Percentiles rank a stretch among this genome's conserved stretches.
Conservation (phyloP, 2,797 vertebrate species). For the Discoglossus pictus region DNA sequence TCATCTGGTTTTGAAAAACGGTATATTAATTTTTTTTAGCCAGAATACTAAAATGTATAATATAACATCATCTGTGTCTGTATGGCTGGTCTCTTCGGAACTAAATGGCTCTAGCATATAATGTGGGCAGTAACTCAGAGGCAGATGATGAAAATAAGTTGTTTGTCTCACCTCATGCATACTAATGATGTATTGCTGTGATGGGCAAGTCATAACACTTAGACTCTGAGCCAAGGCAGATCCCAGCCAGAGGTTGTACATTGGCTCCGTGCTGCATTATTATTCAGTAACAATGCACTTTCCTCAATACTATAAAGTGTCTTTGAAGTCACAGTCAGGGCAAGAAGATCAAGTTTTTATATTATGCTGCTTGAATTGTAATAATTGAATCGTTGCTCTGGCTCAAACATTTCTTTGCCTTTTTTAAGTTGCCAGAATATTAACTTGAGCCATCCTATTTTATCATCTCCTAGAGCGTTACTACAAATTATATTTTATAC, state of each 20-base stretch:
- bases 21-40: too few relatives aligned
- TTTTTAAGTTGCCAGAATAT: too few relatives aligned
- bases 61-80: too few relatives aligned
- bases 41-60: too few relatives aligned
- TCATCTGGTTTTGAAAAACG: too few relatives aligned
- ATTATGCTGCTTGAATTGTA: slow-evolving; percentile 6
- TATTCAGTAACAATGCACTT: not conserved
- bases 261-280: not conserved
- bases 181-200: not conserved
- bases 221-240: not conserved
- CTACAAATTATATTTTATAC: too few relatives aligned
- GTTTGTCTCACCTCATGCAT: not conserved
- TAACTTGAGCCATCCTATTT: too few relatives aligned
- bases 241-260: not conserved
- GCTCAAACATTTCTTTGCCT: slow-evolving; percentile 10
- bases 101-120: too few relatives aligned
- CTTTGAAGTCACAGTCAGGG: not conserved
- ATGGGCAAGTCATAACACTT: not conserved
- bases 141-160: too few relatives aligned
- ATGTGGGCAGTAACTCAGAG: too few relatives aligned
- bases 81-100: too few relatives aligned
- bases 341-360: slow-evolving; percentile 22
- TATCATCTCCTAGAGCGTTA: too few relatives aligned
- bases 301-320: not conserved
- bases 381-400: slow-evolving; percentile 17